Conservation (phyloP, 2,113 vertebrate genomes). For the Sapayoa aenigma region DNA sequence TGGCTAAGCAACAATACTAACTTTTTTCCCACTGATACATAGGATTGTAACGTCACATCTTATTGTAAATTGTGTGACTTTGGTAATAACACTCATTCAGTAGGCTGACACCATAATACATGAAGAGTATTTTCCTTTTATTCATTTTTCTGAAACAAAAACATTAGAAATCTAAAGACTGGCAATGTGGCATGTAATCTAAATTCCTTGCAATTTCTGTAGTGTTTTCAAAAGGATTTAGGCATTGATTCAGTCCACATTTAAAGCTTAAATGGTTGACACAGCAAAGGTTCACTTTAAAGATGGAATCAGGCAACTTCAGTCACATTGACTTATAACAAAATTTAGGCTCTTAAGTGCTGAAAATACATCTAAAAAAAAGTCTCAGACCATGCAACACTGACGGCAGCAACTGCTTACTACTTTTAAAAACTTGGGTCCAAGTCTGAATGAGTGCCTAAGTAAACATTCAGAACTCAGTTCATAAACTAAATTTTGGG, state of each 20-base stretch:
- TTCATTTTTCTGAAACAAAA: neutral
- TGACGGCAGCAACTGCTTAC: neutral
- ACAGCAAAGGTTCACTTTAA: neutral
- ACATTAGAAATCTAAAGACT: neutral
- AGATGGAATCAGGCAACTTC: neutral
- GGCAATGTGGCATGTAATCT: neutral
- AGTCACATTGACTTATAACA: neutral
- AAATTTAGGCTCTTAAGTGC: neutral
- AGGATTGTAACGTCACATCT: neutral
- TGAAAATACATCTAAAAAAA: neutral
- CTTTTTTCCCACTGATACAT: neutral
- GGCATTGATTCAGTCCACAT: neutral
- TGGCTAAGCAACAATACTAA: neutral
- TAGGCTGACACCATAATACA: neutral
- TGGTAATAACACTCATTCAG: neutral
- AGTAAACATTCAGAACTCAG: constrained; percentile 19
- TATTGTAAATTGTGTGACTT: neutral
- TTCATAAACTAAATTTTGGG: constrained; percentile 33
- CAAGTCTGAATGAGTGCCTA: constrained; percentile 24
- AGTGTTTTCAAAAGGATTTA: neutral
- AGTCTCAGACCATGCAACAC: neutral
- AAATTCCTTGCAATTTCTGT: neutral
- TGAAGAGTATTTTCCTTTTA: constrained; percentile 2
- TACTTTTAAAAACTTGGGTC: neutral
- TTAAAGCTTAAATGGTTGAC: neutral